phyloP scores from a whole-genome alignment of 2,797 vertebrate species.

The Sebastiscus albofasciatus region DNA sequence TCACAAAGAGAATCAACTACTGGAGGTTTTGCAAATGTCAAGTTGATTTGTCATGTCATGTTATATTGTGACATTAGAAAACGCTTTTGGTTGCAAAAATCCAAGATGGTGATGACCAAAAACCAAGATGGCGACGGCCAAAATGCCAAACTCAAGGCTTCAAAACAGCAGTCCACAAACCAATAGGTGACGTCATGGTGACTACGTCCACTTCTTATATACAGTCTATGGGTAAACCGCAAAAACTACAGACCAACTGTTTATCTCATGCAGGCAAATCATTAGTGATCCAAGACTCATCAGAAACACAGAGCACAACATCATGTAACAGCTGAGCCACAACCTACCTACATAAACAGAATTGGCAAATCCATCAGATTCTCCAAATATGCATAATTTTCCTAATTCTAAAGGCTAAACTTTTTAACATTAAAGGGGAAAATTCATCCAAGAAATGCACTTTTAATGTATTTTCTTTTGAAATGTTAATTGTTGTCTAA shows the following conservation, averaged over 20 bases:
- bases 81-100: too few species aligned
- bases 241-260: background rate
- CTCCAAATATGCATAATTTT: background rate
- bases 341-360: background rate
- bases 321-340: background rate
- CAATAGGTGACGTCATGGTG: too few species aligned
- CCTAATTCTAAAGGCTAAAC: background rate
- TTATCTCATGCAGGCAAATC: background rate
- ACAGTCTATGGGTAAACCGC: background rate
- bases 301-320: background rate
- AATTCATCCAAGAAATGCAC: background rate
- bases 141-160: too few species aligned
- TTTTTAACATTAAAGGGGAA: background rate
- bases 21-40: conserved; percentile 1
- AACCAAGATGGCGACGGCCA: too few species aligned
- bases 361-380: background rate
- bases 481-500: background rate
- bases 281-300: background rate
- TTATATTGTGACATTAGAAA: background rate
- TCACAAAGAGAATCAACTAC: background rate
- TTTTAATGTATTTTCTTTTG: background rate
- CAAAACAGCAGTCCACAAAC: too few species aligned
- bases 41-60: conserved; percentile 19
- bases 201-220: too few species aligned
- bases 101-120: too few species aligned